Conservation (phyloP, 2,113 vertebrate genomes). For the Eolophus roseicapilla region DNA sequence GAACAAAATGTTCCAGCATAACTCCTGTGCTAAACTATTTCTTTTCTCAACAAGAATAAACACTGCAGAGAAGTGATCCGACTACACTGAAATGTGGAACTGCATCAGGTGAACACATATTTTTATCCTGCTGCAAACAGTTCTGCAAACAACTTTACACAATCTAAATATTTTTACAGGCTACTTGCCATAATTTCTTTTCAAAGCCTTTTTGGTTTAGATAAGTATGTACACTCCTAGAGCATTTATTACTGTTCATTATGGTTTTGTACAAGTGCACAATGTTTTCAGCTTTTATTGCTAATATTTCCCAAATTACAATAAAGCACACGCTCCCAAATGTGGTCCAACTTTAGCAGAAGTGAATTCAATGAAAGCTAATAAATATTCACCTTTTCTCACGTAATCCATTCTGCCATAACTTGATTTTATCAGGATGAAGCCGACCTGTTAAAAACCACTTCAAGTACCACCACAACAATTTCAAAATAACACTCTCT, state of each 20-base stretch:
- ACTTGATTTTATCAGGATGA: not conserved
- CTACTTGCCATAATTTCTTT: not conserved
- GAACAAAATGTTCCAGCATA: constrained; percentile 9
- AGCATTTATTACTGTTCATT: not conserved
- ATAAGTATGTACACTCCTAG: not conserved
- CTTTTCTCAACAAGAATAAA: constrained; percentile 32
- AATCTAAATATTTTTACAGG: constrained; percentile 27
- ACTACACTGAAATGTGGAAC: not conserved
- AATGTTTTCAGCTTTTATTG: not conserved
- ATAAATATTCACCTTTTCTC: not conserved
- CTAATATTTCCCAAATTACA: not conserved
- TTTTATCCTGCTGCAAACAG: not conserved
- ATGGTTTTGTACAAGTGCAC: not conserved
- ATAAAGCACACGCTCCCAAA: not conserved
- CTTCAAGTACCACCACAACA: not conserved
- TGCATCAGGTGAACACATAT: not conserved
- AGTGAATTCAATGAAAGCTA: not conserved
- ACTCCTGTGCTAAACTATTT: not conserved
- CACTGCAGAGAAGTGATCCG: not conserved
- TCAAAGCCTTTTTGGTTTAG: not conserved
- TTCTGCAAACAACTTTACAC: not conserved
- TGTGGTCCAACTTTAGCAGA: not conserved
- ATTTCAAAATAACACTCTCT: not conserved
- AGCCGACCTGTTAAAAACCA: not conserved
- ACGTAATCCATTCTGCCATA: not conserved